Base-by-base conservation (phyloP, 1,140 invertebrate genomes). In the Pseudobourletiella spinata region DNA sequence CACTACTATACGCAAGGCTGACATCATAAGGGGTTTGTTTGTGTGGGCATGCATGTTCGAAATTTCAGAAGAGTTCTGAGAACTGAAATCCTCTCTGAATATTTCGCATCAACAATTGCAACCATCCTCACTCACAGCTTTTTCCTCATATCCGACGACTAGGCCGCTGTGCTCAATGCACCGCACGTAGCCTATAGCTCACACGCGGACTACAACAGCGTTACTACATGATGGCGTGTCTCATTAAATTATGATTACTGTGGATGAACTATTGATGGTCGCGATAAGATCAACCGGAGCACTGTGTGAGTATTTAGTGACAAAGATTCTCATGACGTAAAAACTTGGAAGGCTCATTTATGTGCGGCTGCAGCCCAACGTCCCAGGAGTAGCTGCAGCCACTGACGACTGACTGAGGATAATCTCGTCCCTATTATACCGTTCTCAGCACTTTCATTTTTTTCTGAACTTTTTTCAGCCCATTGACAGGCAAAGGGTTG, bases 381-480 rank as follows among this genome's bases (percentile, higher is more conserved):
- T 18, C 35, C 11, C 18, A 14, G 35, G 11, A 42, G 11, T 42
- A 42, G 11, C 18, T 42, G 35, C 35, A 42, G 35, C 35, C 35
- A 42, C 35, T 42, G n/a, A n/a, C n/a, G n/a, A n/a, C n/a, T n/a
- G n/a, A 25, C 6, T 48, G 24, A n/a, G 22, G 16, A 55, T n/a
- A 55, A 18, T 35, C 28, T 55, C 28, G 32, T 39, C n/a, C 30
- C 39, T 55, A 39, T 55, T 55, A 55, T 35, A 18, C 52, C 52
- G 22, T 32, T 55, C 52, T 55, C 52, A 55, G 30, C 24, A 35
- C 52, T 51, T 51, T 51, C 48, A 4, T 51, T 51, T 51, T 51
- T 26, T 8, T 22, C 35, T 39, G 11, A 11, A 39, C 35, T 39
- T n/a, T n/a, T n/a, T n/a, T n/a, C n/a, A n/a, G n/a, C n/a, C n/a